These are phyloP conservation scores for Sesamia inferens DNA, from an alignment of 2,888 invertebrate species.

Conservation along the genomic window DNA sequence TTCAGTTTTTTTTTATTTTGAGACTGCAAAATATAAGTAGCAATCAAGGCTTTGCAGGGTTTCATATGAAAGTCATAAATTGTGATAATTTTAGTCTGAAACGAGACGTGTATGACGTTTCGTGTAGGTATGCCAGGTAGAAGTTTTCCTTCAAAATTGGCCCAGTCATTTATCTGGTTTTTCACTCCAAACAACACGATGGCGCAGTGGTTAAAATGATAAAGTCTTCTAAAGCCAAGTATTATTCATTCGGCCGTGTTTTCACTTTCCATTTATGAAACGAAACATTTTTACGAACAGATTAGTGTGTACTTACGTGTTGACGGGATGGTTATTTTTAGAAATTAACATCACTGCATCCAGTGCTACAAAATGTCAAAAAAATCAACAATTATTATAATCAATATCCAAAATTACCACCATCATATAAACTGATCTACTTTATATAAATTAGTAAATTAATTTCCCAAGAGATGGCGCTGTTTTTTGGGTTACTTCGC, in stretches of 20 bases:
- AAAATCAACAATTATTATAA: too few relatives aligned
- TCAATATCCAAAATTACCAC: too few relatives aligned
- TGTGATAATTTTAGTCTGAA: constrained; percentile 2
- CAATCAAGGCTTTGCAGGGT: too few relatives aligned
- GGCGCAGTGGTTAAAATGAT: too few relatives aligned
- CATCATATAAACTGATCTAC: too few relatives aligned
- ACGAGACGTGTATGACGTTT: constrained; percentile 6
- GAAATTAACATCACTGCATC: constrained; percentile 70
- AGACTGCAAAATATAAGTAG: too few relatives aligned
- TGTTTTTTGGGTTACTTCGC: too few relatives aligned
- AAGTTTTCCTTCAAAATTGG: neutral
- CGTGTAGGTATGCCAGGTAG: constrained; percentile 1
- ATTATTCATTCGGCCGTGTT: neutral
- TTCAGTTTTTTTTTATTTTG: too few relatives aligned
- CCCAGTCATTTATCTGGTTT: too few relatives aligned
- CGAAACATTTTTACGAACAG: neutral
- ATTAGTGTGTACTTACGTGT: constrained; percentile 35
- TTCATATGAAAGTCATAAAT: neutral
- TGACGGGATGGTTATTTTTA: constrained; percentile 70
- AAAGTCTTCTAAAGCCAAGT: neutral
- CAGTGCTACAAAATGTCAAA: constrained; percentile 39
- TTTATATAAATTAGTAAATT: too few relatives aligned
- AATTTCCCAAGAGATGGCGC: too few relatives aligned
- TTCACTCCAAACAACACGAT: constrained; percentile 2
- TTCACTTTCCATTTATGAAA: neutral